These are phyloP conservation scores for Conops quadrifasciatus DNA, from an alignment of 2,888 invertebrate genomes.

Conservation along the genomic window DNA sequence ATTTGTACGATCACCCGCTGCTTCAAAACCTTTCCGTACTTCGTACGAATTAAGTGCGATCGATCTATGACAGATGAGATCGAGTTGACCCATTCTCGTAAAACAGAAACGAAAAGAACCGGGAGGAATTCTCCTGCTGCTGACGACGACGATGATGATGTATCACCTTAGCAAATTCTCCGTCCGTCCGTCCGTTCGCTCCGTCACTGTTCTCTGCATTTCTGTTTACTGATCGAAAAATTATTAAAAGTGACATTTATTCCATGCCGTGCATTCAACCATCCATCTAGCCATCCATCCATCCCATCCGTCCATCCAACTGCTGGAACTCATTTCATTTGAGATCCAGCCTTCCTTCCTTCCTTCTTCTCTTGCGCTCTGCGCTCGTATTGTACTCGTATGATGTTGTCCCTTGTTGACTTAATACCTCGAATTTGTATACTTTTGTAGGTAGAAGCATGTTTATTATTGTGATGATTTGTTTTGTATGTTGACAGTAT, in stretches of 20 bases:
- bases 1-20: constrained; percentile 57
- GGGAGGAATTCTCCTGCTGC: constrained; percentile 54
- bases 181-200: constrained; percentile 32
- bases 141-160: constrained; percentile 54
- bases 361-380: background rate
- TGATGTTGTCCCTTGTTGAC: constrained; percentile 34
- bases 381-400: background rate
- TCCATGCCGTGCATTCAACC: constrained; percentile 55
- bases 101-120: constrained; percentile 39
- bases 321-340: constrained; percentile 20
- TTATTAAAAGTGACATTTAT: constrained; percentile 63
- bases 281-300: constrained; percentile 39
- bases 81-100: constrained; percentile 58
- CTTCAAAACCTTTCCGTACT: constrained; percentile 46
- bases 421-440: constrained; percentile 31
- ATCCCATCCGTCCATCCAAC: constrained; percentile 18
- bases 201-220: constrained; percentile 41
- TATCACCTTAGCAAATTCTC: constrained; percentile 50
- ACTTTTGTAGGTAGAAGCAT: constrained; percentile 41
- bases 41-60: constrained; percentile 42
- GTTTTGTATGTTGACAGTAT: constrained; percentile 58
- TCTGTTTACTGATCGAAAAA: constrained; percentile 54
- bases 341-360: constrained; percentile 1
- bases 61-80: constrained; percentile 64
- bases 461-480: constrained; percentile 56